Evolutionary conservation across 1,140 invertebrate species (phyloP).

Genomic region (Drosophila parvula): DNA sequence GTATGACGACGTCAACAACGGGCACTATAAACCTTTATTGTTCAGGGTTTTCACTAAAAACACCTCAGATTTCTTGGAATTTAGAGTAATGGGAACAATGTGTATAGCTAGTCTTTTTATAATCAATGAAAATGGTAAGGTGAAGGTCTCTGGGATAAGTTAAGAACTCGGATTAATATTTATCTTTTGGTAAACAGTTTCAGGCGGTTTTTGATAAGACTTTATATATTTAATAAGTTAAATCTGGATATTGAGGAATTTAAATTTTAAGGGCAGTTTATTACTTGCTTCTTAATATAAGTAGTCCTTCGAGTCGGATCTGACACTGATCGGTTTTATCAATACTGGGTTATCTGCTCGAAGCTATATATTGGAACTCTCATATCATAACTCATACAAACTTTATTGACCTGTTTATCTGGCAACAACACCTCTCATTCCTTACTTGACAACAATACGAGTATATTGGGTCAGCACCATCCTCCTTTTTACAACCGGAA

Average conservation of each 20-base stretch:
- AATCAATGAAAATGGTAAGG: slow-evolving; percentile 9
- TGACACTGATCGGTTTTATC: too few relatives aligned
- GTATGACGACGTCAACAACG: slow-evolving; percentile 16
- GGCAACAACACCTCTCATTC: slow-evolving; percentile 4
- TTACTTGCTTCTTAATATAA: too few relatives aligned
- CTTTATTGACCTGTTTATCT: slow-evolving; percentile 26
- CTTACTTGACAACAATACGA: slow-evolving; percentile 3
- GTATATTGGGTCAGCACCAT: neutral
- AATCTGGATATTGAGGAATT: neutral
- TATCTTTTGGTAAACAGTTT: neutral
- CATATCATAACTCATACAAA: neutral
- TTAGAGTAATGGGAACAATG: neutral
- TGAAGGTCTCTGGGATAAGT: neutral
- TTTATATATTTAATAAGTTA: neutral
- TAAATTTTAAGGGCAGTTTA: too few relatives aligned
- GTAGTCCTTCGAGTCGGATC: too few relatives aligned
- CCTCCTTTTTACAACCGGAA: slow-evolving; percentile 15
- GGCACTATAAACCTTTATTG: slow-evolving; percentile 16
- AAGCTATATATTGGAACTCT: neutral
- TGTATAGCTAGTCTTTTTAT: too few relatives aligned
- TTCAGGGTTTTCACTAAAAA: neutral
- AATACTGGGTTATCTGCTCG: neutral
- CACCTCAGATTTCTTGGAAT: slow-evolving; percentile 17
- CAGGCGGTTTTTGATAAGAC: neutral
- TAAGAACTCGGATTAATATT: neutral